A percentile compares a stretch with the other conserved stretches of the same genome.
These are phyloP conservation scores for Microcebus tavaratra DNA, from an alignment of 2,113 vertebrate species.

Conservation along the genomic window DNA sequence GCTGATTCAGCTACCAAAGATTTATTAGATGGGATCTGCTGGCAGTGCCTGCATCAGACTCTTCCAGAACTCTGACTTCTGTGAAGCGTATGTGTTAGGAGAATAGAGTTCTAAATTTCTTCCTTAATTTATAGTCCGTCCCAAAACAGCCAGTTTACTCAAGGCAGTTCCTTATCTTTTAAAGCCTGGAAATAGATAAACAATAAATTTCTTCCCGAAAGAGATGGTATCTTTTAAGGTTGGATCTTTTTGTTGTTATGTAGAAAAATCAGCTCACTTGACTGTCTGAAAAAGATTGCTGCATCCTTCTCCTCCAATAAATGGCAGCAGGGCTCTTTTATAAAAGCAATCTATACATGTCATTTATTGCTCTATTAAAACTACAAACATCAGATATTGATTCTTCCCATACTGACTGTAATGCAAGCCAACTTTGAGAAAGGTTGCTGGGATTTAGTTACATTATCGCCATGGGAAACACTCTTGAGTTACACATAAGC, in stretches of 20 bases:
- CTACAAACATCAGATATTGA: constrained; percentile 49
- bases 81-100: not conserved
- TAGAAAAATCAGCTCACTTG: constrained; percentile 33
- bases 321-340: not conserved
- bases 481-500: not conserved
- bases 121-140: not conserved
- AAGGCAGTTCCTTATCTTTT: constrained; percentile 27
- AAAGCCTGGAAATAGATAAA: constrained; percentile 42
- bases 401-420: constrained; percentile 33
- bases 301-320: constrained; percentile 47
- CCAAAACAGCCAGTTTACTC: not conserved
- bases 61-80: not conserved
- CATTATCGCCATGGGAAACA: not conserved
- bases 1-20: not conserved
- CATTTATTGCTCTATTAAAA: constrained; percentile 65
- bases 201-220: constrained; percentile 37
- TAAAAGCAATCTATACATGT: constrained; percentile 41
- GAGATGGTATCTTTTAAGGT: constrained; percentile 30
- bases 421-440: not conserved
- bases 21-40: not conserved
- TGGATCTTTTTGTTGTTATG: not conserved
- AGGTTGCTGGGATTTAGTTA: not conserved
- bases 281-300: not conserved
- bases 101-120: constrained; percentile 5
- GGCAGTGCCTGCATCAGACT: not conserved